Evolutionary conservation across 37 sponge, comb jelly and placozoan species (phyloP).

Genomic region (Mnemiopsis leidyi): DNA sequence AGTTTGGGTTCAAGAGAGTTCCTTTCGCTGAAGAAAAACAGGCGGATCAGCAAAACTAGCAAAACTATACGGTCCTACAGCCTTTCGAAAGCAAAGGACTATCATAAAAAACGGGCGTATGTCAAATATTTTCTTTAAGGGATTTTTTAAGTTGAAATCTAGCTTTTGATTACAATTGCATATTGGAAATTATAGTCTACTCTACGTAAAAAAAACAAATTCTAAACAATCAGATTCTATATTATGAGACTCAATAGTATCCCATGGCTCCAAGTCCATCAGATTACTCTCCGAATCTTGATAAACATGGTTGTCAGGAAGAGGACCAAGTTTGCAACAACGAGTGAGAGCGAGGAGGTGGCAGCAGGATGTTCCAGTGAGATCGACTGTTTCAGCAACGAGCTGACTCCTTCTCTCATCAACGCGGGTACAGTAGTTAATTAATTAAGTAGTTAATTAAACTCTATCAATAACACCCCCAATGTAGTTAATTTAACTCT

Average conservation of each 20-base stretch:
- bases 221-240: too few species aligned
- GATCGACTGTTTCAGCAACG: neutral
- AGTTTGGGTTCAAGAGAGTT: slow-evolving; percentile 14
- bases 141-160: too few species aligned
- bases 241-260: too few species aligned
- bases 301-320: too few species aligned
- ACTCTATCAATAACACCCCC: too few species aligned
- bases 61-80: neutral
- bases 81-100: slow-evolving; percentile 5
- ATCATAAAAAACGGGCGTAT: slow-evolving; percentile 8
- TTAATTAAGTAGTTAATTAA: too few species aligned
- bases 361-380: neutral
- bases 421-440: neutral
- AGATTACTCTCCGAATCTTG: neutral
- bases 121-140: too few species aligned
- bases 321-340: slow-evolving; percentile 41
- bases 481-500: too few species aligned
- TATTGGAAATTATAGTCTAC: too few species aligned
- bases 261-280: too few species aligned
- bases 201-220: too few species aligned
- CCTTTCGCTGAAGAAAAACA: neutral
- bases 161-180: too few species aligned
- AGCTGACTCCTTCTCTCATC: neutral
- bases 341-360: slow-evolving; percentile 52
- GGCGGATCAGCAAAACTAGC: neutral